A percentile compares a stretch with the other conserved stretches of the same genome.
These are phyloP conservation scores for Caranx melampygus DNA, from an alignment of 2,113 vertebrate genomes.

Conservation along the genomic window DNA sequence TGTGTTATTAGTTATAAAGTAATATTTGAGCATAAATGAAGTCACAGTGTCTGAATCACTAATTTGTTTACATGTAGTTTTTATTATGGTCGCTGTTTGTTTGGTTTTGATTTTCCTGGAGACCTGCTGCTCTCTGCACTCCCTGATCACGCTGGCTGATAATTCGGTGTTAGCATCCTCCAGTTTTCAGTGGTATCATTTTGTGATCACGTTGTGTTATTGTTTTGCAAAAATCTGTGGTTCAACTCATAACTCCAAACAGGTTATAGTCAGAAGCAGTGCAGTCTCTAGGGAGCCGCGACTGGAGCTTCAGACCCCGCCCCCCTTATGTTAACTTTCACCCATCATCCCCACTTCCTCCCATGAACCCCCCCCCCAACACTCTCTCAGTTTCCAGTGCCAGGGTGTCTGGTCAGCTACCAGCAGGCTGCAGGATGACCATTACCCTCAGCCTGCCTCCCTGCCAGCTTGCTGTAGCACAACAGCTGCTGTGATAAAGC, in stretches of 20 bases:
- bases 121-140: background rate
- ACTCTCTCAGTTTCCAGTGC: conserved; percentile 14
- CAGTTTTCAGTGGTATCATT: background rate
- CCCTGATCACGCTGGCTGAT: background rate
- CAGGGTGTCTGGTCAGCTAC: conserved; percentile 33
- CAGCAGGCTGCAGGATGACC: conserved; percentile 43
- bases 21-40: no score
- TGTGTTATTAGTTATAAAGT: background rate
- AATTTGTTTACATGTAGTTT: no score
- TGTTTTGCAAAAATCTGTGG: background rate
- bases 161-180: background rate
- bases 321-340: background rate
- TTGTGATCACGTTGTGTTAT: background rate
- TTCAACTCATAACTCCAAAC: background rate
- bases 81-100: no score
- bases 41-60: no score
- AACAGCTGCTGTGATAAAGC: conserved; percentile 63
- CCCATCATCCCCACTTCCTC: background rate
- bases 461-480: conserved; percentile 39
- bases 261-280: no score
- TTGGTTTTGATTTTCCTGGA: background rate
- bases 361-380: background rate
- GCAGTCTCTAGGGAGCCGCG: background rate
- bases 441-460: conserved; percentile 21
- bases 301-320: background rate